Conservation (phyloP, 1,140 invertebrate genomes). For the Charaxes varanes region DNA sequence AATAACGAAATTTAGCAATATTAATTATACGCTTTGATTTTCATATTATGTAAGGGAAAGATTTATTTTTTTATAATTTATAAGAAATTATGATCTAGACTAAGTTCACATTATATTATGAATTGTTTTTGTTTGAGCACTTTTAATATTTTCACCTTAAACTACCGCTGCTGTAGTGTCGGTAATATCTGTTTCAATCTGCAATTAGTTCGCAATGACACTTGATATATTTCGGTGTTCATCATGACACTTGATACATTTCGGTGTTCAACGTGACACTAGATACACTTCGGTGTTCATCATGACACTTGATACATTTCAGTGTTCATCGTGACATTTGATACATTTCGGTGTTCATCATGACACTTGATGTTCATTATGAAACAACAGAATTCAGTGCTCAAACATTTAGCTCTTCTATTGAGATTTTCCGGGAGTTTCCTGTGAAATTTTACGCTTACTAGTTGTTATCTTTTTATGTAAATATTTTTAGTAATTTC, state of each 20-base stretch:
- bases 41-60: slow-evolving; percentile 2
- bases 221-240: no score
- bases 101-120: not conserved
- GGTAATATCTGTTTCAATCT: no score
- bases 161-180: no score
- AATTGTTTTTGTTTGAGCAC: slow-evolving; percentile 1
- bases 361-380: not conserved
- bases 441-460: slow-evolving; percentile 31
- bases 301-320: no score
- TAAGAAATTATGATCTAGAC: slow-evolving; percentile 8
- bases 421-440: slow-evolving; percentile 3
- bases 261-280: no score
- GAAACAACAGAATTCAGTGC: not conserved
- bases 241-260: no score
- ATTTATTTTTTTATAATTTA: no score
- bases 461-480: slow-evolving; percentile 23
- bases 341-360: no score
- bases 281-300: no score
- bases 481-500: slow-evolving; percentile 19
- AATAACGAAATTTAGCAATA: slow-evolving; percentile 13
- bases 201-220: no score
- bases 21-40: slow-evolving; percentile 16
- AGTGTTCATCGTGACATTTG: no score
- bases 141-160: not conserved
- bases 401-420: not conserved